Conservation (phyloP, 2,797 vertebrate genomes). For the Potorous gilbertii region DNA sequence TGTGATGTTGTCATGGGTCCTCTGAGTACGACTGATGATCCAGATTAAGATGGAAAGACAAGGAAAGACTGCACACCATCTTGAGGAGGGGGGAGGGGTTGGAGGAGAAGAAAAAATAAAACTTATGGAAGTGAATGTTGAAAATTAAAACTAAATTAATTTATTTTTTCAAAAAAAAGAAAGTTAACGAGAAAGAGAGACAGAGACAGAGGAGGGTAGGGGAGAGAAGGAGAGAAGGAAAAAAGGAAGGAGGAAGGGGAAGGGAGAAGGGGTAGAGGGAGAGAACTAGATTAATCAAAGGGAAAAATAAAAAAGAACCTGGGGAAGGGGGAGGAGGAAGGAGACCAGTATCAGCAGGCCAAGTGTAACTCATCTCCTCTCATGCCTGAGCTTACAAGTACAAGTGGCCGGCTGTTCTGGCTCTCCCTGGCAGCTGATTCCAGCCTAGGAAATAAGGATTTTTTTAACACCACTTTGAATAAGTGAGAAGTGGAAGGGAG, state of each 20-base stretch:
- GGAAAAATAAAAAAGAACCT: not conserved
- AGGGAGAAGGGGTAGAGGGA: not conserved
- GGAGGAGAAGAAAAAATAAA: no score
- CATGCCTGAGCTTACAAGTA: not conserved
- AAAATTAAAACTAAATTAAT: no score
- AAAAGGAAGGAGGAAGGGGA: not conserved
- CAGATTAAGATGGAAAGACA: not conserved
- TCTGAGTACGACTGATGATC: not conserved
- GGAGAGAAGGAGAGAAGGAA: not conserved
- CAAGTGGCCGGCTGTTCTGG: not conserved
- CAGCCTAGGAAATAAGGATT: not conserved
- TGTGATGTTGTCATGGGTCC: not conserved
- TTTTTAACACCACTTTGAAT: slow-evolving; percentile 6
- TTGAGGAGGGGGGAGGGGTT: no score
- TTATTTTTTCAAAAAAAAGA: no score
- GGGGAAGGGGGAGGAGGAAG: not conserved
- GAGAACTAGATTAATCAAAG: not conserved
- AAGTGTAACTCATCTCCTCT: slow-evolving; percentile 8
- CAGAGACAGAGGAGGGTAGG: no score
- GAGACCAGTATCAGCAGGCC: not conserved
- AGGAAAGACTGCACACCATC: no score
- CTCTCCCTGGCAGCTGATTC: slow-evolving; percentile 27
- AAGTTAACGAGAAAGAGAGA: no score
- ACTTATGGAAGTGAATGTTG: no score
- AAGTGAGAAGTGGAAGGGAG: slow-evolving; percentile 7